Base-by-base conservation (phyloP, 2,888 invertebrate genomes). In the Helicoverpa assulta region DNA sequence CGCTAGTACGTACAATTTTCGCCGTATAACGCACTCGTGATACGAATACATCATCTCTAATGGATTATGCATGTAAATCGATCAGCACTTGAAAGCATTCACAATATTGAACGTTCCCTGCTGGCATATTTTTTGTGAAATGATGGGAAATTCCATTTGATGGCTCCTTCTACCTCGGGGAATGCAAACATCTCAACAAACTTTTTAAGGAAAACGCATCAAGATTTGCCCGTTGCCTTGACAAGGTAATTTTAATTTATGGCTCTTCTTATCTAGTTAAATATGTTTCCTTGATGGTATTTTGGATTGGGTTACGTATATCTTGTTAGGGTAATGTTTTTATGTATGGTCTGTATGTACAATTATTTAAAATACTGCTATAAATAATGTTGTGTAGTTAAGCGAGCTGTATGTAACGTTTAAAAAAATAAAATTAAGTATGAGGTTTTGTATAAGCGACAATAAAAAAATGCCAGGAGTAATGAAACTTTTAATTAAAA, bases 31-130 rank as follows among this genome's bases (percentile, higher is more conserved):
- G 40, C 21, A 70, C 67, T 65, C 66, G 40, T 74, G 75, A 63
- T 79, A 75, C 67, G 71, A 78, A 81, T 78, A 81, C 70, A 74
- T 71, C 70, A 67, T 67, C 60, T 71, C 73, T 86, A 86, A 88
- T 86, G 87, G 86, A 83, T 85, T 83, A 85, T 80, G 76, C 81
- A 83, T 88, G 87, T 86, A 79, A 80, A 84, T 81, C 83, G 80
- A 81, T 84, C 78, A 81, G 67, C 67, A 77, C 67, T 80, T 67
- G 65, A 81, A 73, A 65, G 66, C 58, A 67, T 70, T 59, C 51
- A 58, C 51, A 68, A 62, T 58, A 67, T 76, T 63, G 66, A 80
- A 75, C 67, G 59, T 64, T 66, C 19, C 53, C 53, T 51, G 26
- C 29, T 58, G 62, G 54, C 50, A 77, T 64, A 71, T 68, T 77